Evolutionary conservation across 1,140 invertebrate species (phyloP).

Genomic region (Eumaeus atala): DNA sequence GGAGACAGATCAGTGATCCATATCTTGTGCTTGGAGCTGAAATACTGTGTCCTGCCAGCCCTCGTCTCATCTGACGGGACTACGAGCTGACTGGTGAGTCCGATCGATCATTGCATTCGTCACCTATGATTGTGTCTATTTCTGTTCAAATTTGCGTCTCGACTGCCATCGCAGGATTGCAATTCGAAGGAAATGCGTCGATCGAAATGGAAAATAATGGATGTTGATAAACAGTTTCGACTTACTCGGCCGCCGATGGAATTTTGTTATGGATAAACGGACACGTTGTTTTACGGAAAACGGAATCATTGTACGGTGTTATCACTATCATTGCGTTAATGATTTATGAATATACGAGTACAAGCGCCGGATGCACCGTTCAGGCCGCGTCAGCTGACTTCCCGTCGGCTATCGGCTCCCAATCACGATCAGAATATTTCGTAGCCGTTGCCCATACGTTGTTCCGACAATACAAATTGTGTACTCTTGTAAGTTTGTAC

Average conservation of each 20-base stretch:
- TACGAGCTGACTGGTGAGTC: constrained; percentile 61
- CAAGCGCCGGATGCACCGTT: constrained; percentile 13
- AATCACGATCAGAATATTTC: constrained; percentile 7
- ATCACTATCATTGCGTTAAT: constrained; percentile 10
- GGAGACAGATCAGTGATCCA: constrained; percentile 37
- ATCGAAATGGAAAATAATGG: constrained; percentile 33
- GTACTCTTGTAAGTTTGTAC: background rate
- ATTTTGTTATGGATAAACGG: constrained; percentile 37
- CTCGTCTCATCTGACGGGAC: constrained; percentile 55
- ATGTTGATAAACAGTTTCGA: constrained; percentile 65
- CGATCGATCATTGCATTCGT: constrained; percentile 57
- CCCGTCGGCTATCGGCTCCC: constrained; percentile 32
- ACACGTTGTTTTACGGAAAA: constrained; percentile 23
- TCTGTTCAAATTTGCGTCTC: constrained; percentile 35
- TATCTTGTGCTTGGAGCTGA: constrained; percentile 29
- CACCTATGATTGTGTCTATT: constrained; percentile 56
- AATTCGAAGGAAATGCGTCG: constrained; percentile 36
- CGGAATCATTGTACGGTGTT: constrained; percentile 7
- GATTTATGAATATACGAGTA: constrained; percentile 7
- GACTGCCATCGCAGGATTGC: constrained; percentile 12
- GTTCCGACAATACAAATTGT: background rate
- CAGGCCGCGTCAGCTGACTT: constrained; percentile 50
- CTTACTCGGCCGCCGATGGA: constrained; percentile 14
- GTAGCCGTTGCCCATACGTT: constrained; percentile 9
- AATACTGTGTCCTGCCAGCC: constrained; percentile 25